Conservation (phyloP, 53 echinoderm and acorn worm species). For the Echinometra lucunter region DNA sequence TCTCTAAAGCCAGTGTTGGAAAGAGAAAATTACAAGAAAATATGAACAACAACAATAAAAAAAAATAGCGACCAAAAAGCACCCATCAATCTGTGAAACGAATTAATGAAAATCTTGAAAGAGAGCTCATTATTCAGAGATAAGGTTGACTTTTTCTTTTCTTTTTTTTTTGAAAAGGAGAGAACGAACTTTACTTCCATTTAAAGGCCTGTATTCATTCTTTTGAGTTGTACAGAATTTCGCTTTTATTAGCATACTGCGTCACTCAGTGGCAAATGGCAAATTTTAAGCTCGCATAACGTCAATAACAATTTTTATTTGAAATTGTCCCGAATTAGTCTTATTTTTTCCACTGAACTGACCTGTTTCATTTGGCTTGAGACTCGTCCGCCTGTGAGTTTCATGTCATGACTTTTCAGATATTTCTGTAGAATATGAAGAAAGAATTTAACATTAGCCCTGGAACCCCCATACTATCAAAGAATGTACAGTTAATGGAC, state of each 20-base stretch:
- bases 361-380: background rate
- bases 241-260: too few species aligned
- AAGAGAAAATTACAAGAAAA: background rate
- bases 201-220: too few species aligned
- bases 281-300: too few species aligned
- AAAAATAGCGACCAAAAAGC: background rate
- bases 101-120: background rate
- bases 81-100: background rate
- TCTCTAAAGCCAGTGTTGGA: background rate
- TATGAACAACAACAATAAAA: background rate
- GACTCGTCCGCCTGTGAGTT: constrained; percentile 37
- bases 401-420: constrained; percentile 8
- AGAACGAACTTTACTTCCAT: too few species aligned
- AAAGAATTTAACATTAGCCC: background rate
- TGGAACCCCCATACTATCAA: too few species aligned
- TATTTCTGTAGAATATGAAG: constrained; percentile 12
- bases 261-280: too few species aligned
- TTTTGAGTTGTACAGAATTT: too few species aligned
- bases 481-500: background rate
- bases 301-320: too few species aligned
- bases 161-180: too few species aligned
- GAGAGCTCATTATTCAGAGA: too few species aligned
- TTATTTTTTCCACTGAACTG: background rate
- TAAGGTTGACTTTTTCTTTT: too few species aligned
- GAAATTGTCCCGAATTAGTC: background rate